Evolutionary conservation across 2,888 invertebrate species (phyloP), one percentile per base, ranked within the genome.

Genomic region (Lysandra bellargus): DNA sequence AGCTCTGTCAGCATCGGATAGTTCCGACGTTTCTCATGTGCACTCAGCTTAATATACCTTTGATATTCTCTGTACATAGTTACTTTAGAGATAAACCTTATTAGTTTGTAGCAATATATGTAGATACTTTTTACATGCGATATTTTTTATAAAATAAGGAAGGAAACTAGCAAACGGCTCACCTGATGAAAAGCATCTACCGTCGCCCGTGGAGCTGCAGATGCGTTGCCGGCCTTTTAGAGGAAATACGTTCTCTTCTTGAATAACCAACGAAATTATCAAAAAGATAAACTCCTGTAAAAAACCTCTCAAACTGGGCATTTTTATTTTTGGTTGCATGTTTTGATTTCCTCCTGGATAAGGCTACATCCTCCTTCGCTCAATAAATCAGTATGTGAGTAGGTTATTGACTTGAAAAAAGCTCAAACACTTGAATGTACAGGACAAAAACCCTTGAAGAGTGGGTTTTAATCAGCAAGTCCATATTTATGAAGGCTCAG

Each of bases 401-500:
- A 49, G 76, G 76, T 76, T 76, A 53, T 76, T 57, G 76, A 76
- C 76, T 53, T 33, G 33, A 76, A 76, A 76, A 23, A 23, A 49
- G 12, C 76, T 30, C 17, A 53, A 53, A 53, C 49, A 12, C 75
- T 75, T 75, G 75, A 75, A 74, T 40, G 75, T 49, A 74, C 64
- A 30, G 64, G 64, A 64, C 12, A 64, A 64, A 30, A 64, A 64
- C 64, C 69, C 69, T 69, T 33, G 69, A 33, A 69, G 85, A 85
- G 87, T 85, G 87, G 85, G 85, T 88, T 90, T 91, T 91, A 92
- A 92, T 91, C 90, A 87, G 87, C 85, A 87, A 84, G 88, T 92
- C 89, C 92, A 93, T 93, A 93, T 93, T 92, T 93, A 92, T 92
- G 89, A 91, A 90, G 88, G 53, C 17, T 4, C 17, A 53, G 53